A percentile compares a stretch with the other conserved stretches of the same genome.
These are phyloP conservation scores for Amphiprion percula DNA, from an alignment of 2,113 vertebrate genomes.

Conservation along the genomic window DNA sequence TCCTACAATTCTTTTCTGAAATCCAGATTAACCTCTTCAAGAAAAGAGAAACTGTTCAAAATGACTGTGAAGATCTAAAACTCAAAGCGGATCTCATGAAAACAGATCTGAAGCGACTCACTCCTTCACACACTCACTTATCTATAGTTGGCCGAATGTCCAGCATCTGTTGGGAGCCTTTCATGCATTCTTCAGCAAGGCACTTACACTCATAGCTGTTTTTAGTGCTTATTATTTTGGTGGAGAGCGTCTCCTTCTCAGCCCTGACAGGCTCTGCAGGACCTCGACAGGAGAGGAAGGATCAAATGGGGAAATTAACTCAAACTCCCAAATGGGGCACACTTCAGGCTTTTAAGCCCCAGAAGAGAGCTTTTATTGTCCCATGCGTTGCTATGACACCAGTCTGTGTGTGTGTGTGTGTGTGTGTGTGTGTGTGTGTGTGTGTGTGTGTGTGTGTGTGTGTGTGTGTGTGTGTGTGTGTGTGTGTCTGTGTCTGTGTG, in stretches of 20 bases:
- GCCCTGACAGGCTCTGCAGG: conserved; percentile 36
- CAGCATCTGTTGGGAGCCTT: conserved; percentile 32
- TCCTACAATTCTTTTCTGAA: neutral
- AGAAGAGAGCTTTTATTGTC: conserved; percentile 63
- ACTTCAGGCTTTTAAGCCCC: conserved; percentile 70
- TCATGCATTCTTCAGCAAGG: conserved; percentile 26
- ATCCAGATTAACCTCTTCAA: neutral
- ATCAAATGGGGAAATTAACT: conserved; percentile 67
- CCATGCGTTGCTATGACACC: conserved; percentile 69
- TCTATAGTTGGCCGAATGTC: neutral
- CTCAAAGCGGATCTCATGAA: neutral
- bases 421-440: conserved; percentile 9
- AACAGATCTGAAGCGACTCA: neutral
- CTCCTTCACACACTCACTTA: neutral
- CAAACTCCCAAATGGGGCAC: conserved; percentile 61
- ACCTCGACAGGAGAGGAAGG: conserved; percentile 44
- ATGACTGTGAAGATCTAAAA: neutral
- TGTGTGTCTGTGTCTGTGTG: neutral
- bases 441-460: too few relatives aligned
- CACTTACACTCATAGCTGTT: conserved; percentile 26
- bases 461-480: too few relatives aligned
- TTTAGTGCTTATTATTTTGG: conserved; percentile 33
- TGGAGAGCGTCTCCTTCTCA: conserved; percentile 35
- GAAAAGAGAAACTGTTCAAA: neutral
- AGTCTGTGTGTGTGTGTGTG: conserved; percentile 34